Evolutionary conservation across 2,888 invertebrate species (phyloP).

Genomic region (Drosophila atroscutellata): DNA sequence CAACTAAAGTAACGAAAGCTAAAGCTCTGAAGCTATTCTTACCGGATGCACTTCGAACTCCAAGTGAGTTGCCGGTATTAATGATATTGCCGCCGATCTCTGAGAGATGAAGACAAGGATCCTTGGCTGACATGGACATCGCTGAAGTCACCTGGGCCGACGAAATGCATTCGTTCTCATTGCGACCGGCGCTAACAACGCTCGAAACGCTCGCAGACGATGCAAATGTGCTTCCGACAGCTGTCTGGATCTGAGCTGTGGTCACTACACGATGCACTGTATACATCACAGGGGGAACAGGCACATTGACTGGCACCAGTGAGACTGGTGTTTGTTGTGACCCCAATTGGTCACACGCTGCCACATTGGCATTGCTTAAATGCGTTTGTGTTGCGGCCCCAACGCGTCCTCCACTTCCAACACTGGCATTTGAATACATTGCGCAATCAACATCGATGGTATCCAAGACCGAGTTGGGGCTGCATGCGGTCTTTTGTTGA

Average conservation of each 20-base stretch:
- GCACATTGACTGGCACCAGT: conserved; percentile 66
- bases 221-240: conserved; percentile 83
- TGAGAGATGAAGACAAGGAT: conserved; percentile 51
- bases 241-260: conserved; percentile 85
- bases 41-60: conserved; percentile 82
- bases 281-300: conserved; percentile 83
- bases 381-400: conserved; percentile 83
- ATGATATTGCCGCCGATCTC: conserved; percentile 60
- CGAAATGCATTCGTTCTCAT: conserved; percentile 76
- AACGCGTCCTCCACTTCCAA: conserved; percentile 72
- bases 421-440: conserved; percentile 65
- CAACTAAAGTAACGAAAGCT: not conserved
- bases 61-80: conserved; percentile 49
- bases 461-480: conserved; percentile 64
- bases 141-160: conserved; percentile 68
- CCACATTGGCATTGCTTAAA: conserved; percentile 59
- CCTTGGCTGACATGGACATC: conserved; percentile 63
- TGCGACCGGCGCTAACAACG: conserved; percentile 83
- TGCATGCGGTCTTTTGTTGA: conserved; percentile 55
- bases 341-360: conserved; percentile 55
- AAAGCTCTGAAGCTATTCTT: conserved; percentile 9
- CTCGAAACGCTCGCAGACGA: conserved; percentile 85
- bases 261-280: conserved; percentile 85
- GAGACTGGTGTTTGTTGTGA: conserved; percentile 62
- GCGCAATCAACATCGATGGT: conserved; percentile 76